phyloP scores from a whole-genome alignment of 2,113 vertebrate species.

The Hucho hucho region DNA sequence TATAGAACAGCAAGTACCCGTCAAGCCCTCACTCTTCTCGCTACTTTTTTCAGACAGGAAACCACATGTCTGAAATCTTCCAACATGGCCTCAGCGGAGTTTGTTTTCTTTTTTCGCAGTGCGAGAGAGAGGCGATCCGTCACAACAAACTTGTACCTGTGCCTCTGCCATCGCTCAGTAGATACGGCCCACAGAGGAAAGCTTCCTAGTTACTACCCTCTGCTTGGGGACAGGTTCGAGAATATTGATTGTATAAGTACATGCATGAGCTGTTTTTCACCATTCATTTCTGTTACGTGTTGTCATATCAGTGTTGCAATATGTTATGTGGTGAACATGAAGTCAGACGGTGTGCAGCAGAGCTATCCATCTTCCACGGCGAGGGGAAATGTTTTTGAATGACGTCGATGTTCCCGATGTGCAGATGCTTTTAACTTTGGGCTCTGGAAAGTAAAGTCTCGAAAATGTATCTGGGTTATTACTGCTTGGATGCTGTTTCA shows the following conservation, averaged over 20 bases:
- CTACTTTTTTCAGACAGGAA: constrained; percentile 88
- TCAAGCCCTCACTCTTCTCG: constrained; percentile 73
- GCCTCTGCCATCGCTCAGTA: constrained; percentile 19
- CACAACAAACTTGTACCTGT: constrained; percentile 56
- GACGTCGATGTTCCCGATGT: constrained; percentile 39
- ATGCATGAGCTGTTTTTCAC: neutral
- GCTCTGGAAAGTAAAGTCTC: constrained; percentile 39
- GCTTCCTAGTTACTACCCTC: neutral
- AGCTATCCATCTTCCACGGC: constrained; percentile 30
- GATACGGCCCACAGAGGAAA: neutral
- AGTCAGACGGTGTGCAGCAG: constrained; percentile 28
- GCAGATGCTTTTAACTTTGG: constrained; percentile 70
- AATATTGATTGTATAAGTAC: neutral
- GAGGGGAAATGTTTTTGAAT: constrained; percentile 52
- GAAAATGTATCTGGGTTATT: constrained; percentile 62
- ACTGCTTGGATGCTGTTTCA: constrained; percentile 49
- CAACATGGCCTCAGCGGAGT: constrained; percentile 60
- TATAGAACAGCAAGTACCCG: neutral
- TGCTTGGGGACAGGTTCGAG: neutral
- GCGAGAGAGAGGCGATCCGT: constrained; percentile 51
- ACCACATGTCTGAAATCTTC: constrained; percentile 92
- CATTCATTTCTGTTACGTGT: neutral
- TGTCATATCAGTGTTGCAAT: neutral
- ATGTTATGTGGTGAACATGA: constrained; percentile 18
- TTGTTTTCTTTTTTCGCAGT: constrained; percentile 65